Conservation (phyloP, 2,113 vertebrate species). For the Nycticebus coucang region DNA sequence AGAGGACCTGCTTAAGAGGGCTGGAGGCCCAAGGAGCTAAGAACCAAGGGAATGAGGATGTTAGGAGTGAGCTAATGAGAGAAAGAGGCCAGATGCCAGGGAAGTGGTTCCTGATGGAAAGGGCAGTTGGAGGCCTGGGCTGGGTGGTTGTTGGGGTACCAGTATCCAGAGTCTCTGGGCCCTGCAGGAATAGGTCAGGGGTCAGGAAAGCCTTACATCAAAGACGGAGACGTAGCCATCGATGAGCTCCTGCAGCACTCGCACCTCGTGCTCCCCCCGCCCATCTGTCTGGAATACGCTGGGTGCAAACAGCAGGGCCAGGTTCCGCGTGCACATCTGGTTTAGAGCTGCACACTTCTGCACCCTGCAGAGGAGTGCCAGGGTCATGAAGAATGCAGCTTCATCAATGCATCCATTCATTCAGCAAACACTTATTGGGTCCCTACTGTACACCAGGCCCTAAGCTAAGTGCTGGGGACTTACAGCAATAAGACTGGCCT, state of each 20-base stretch:
- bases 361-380: slow-evolving; percentile 85
- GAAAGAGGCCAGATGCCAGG: not conserved
- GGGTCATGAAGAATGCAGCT: not conserved
- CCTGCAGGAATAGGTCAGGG: not conserved
- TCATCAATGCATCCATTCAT: not conserved
- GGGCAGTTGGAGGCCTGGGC: not conserved
- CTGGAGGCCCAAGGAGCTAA: not conserved
- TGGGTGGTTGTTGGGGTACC: not conserved
- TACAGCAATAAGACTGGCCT: not conserved
- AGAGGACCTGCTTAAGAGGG: not conserved
- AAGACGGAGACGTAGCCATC: slow-evolving; percentile 95
- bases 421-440: not conserved
- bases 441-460: not conserved
- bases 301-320: slow-evolving; percentile 95
- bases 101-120: not conserved
- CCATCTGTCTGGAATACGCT: slow-evolving; percentile 99
- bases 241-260: slow-evolving; percentile 96
- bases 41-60: not conserved
- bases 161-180: not conserved
- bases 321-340: slow-evolving; percentile 99
- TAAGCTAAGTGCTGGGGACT: not conserved
- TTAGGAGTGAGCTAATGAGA: not conserved
- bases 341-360: slow-evolving; percentile 97
- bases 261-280: slow-evolving; percentile 96
- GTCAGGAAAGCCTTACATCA: slow-evolving; percentile 87